phyloP scores from a whole-genome alignment of 1,140 invertebrate genomes.

The Lepeophtheirus salmonis region DNA sequence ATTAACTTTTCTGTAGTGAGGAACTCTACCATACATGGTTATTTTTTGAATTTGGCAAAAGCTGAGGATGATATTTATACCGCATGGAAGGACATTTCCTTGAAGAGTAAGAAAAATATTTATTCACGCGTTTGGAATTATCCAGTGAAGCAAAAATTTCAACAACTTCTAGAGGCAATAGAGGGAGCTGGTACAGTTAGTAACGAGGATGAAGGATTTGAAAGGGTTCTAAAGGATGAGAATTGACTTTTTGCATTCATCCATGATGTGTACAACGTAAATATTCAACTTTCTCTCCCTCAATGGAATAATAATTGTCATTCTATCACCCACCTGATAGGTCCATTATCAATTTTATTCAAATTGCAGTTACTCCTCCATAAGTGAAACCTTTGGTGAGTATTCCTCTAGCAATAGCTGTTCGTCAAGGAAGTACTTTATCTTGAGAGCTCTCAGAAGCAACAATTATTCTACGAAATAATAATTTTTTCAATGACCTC shows the following conservation, averaged over 20 bases:
- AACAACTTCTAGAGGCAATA: slow-evolving; percentile 61
- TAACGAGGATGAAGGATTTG: slow-evolving; percentile 45
- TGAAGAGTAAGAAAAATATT: slow-evolving; percentile 53
- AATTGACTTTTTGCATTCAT: slow-evolving; percentile 71
- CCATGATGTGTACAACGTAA: slow-evolving; percentile 52
- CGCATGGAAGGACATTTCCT: slow-evolving; percentile 68
- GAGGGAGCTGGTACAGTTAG: slow-evolving; percentile 49
- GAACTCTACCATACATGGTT: slow-evolving; percentile 54
- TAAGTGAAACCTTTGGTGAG: slow-evolving; percentile 69
- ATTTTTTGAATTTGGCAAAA: slow-evolving; percentile 77
- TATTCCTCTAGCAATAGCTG: slow-evolving; percentile 72
- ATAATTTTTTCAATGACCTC: slow-evolving; percentile 49
- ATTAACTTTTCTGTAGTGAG: slow-evolving; percentile 78
- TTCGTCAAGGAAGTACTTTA: slow-evolving; percentile 55
- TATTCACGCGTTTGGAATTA: slow-evolving; percentile 71
- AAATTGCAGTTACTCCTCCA: slow-evolving; percentile 64
- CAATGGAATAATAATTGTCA: background rate
- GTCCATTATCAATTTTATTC: slow-evolving; percentile 59
- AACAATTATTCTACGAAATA: background rate
- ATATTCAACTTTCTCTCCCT: background rate
- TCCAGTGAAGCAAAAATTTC: slow-evolving; percentile 72
- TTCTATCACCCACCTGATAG: slow-evolving; percentile 27
- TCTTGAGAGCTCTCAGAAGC: background rate
- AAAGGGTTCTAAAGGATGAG: slow-evolving; percentile 48
- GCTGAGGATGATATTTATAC: slow-evolving; percentile 60